Base-by-base conservation (phyloP, 2,797 vertebrate genomes). In the Gobionotothen gibberifrons region DNA sequence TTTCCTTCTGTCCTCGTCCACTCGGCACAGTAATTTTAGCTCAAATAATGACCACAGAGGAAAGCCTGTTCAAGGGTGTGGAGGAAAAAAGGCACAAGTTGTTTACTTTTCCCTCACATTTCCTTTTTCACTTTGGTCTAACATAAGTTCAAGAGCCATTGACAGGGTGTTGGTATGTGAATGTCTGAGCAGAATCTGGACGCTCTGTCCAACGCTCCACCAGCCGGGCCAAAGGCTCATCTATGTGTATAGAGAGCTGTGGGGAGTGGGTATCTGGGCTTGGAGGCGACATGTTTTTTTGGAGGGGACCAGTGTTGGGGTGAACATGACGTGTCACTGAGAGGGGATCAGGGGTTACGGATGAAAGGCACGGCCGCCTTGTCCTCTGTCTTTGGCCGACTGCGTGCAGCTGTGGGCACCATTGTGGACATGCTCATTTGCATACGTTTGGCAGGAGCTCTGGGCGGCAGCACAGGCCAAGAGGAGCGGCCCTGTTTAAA, bases 341-440 rank as follows among this genome's bases (percentile, higher is more conserved):
- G 87, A 90, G 81, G 87, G 90, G 93, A 93, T 94, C 92, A 93
- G 87, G 92, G 93, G 92, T 93, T 92, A 93, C 39, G 91, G 91
- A 93, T 95, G 89, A 95, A 95, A 94, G 91, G 81, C 79, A 72
- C 53, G 69, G 86, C 89, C 78, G 87, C 88, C 87, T 90, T 82
- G 85, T 90, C 87, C 88, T 91, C 90, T 85, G 88, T 93, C 88
- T 91, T 90, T 93, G 91, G 90, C 91, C 74, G 83, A 83, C 83
- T 90, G 90, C 83, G 71, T 93, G 92, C 91, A 93, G 93, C 94
- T 94, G 93, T 87, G 89, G 91, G 89, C 85, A 74, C 90, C 81
- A 93, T 93, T 94, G 92, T 90, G 84, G 85, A 83, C 79, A 70
- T 56, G 78, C 86, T 91, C 85, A 94, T 94, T 94, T 92, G 91